Base-by-base conservation (phyloP, 2,888 invertebrate genomes). In the Eupithecia insigniata region DNA sequence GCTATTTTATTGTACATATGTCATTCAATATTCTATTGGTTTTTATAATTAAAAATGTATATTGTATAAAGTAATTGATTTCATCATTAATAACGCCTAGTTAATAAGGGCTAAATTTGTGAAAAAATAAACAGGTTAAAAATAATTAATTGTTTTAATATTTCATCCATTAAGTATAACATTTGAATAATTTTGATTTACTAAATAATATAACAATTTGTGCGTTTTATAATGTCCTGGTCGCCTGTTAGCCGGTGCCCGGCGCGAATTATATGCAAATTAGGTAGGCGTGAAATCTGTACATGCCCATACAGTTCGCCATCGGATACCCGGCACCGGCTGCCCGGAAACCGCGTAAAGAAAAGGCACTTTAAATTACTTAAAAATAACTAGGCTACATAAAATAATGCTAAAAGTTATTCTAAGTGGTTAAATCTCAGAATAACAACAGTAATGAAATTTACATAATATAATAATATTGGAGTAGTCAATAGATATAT, bases 61-160 rank as follows among this genome's bases (percentile, higher is more conserved):
- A 94, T 94, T 94, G 94, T 94, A 94, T 92, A 94, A 93, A 93
- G 90, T 93, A 79, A 91, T 90, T 92, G 93, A 92, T 92, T 91
- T 92, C 93, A 92, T 94, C 90, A 91, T 94, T 92, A 90, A 94
- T 93, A 93, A 94, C 93, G 92, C 90, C 89, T 94, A 94, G 91
- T 85, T 90, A 84, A 83, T 93, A 93, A 93, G 93, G 90, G 92
- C 92, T 93, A 93, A 90, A 93, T 93, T 93, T 92, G 90, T 91
- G 91, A 90, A 92, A 85, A 92, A 93, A 93, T 92, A 93, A 93
- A 93, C 92, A 93, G 92, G 90, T 91, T 87, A 86, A 90, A 91
- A 90, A 90, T 89, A 85, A 76, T 73, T 77, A 75, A 85, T 87
- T 83, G 89, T 93, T 93, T 93, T 90, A 91, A n/a, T 93, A 92